Percentiles rank a stretch among this genome's conserved stretches.
phyloP scores from a whole-genome alignment of 2,797 vertebrate species.

The Phalanger gymnotis region DNA sequence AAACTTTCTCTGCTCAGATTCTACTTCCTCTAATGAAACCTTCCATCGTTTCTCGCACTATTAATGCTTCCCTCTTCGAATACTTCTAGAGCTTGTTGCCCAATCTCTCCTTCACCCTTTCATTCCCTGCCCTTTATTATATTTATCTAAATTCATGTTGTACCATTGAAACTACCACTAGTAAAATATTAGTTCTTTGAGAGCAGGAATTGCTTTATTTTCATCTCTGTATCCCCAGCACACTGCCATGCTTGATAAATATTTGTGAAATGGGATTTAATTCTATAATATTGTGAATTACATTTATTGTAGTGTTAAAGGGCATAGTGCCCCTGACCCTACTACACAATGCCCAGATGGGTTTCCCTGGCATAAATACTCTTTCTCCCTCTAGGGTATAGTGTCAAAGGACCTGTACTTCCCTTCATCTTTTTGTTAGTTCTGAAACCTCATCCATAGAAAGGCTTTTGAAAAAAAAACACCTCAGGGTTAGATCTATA shows the following conservation, averaged over 20 bases:
- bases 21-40: background rate
- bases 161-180: background rate
- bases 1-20: background rate
- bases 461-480: background rate
- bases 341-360: background rate
- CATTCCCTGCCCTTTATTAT: background rate
- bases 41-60: background rate
- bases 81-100: background rate
- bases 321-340: background rate
- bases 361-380: background rate
- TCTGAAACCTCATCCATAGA: background rate
- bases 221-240: background rate
- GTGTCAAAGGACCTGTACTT: background rate
- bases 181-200: background rate
- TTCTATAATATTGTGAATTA: background rate
- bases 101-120: background rate
- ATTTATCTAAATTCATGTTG: background rate
- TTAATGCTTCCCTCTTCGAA: background rate
- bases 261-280: background rate
- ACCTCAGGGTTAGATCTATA: background rate
- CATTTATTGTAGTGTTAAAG: background rate
- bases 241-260: background rate
- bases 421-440: background rate
- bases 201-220: background rate
- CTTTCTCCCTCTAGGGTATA: background rate